A percentile compares a stretch with the other conserved stretches of the same genome.
Evolutionary conservation across 2,888 invertebrate genomes (phyloP).

Genomic region (Sphinx pinastri): DNA sequence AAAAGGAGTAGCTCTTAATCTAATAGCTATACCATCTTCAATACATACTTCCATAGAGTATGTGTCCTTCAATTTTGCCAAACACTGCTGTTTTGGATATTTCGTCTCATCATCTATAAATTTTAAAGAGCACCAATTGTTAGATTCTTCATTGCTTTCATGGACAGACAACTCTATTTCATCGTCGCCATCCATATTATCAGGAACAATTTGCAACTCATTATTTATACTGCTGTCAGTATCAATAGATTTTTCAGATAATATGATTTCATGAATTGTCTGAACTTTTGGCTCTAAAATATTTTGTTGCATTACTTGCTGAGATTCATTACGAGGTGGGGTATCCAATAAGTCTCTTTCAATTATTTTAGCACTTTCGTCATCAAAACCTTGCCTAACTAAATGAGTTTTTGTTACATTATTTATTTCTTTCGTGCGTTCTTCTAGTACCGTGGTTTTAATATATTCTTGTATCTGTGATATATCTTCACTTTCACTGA

Average conservation of each 20-base stretch:
- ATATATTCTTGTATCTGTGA: constrained; percentile 72
- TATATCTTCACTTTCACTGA: constrained; percentile 67
- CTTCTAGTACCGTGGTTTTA: constrained; percentile 48
- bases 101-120: constrained; percentile 54
- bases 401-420: constrained; percentile 66
- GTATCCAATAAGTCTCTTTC: constrained; percentile 73
- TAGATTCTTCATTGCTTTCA: constrained; percentile 64
- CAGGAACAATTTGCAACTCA: constrained; percentile 50
- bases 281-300: constrained; percentile 27
- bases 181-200: constrained; percentile 54
- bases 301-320: constrained; percentile 12
- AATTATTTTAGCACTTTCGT: constrained; percentile 74
- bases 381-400: constrained; percentile 74
- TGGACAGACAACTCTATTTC: constrained; percentile 64
- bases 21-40: constrained; percentile 66
- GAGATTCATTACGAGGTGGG: constrained; percentile 45
- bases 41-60: constrained; percentile 75
- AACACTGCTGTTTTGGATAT: constrained; percentile 42
- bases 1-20: constrained; percentile 65
- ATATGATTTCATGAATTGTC: constrained; percentile 34
- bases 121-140: constrained; percentile 55
- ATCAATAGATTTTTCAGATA: constrained; percentile 39
- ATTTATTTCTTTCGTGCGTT: constrained; percentile 40
- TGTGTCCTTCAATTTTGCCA: constrained; percentile 66
- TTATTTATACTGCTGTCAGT: constrained; percentile 38